Base-by-base conservation (phyloP, 1,140 invertebrate species). In the Nixonia krombeini region DNA sequence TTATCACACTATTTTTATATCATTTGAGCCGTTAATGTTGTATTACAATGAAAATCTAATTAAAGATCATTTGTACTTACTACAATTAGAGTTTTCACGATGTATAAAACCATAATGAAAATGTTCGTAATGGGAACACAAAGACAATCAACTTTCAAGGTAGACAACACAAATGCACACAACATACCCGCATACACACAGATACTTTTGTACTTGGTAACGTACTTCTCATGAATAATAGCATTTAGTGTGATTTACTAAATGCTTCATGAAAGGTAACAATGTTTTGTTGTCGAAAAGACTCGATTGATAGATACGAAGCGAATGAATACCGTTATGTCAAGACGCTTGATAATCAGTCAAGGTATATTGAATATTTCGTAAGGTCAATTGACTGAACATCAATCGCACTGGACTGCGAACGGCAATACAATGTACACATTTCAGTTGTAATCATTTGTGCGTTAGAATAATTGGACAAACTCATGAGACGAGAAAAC, bases 91-190 rank as follows among this genome's bases (percentile, higher is more conserved):
- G n/a, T n/a, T n/a, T n/a, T n/a, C n/a, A n/a, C n/a, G n/a, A n/a
- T n/a, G n/a, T n/a, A n/a, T n/a, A n/a, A n/a, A n/a, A n/a, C n/a
- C n/a, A 38, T 18, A 67, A 25, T 45, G 7, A 29, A 65, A 53
- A 8, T 33, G 49, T 1, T 9, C 49, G 50, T 28, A 52, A 52
- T 55, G 35, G 21, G 17, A 64, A 46, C 35, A 69, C 49, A 68
- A 58, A 45, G 26, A 23, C 49, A 50, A 59, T 42, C 64, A 45
- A 53, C 55, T 58, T 69, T 21, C 12, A 62, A 55, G 51, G 28
- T 51, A n/a, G 35, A 41, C 38, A 29, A 56, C 40, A 35, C 23
- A 18, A 55, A 46, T 55, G 47, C 35, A 47, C 0, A 41, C 58
- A 42, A 35, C 28, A 26, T 29, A 6, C 31, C 23, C 47, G 10